Evolutionary conservation across 35 echinoderm and acorn worm genomes (phyloP), one percentile per base, ranked within the genome.

Genomic region (Nesometra sesokonis): DNA sequence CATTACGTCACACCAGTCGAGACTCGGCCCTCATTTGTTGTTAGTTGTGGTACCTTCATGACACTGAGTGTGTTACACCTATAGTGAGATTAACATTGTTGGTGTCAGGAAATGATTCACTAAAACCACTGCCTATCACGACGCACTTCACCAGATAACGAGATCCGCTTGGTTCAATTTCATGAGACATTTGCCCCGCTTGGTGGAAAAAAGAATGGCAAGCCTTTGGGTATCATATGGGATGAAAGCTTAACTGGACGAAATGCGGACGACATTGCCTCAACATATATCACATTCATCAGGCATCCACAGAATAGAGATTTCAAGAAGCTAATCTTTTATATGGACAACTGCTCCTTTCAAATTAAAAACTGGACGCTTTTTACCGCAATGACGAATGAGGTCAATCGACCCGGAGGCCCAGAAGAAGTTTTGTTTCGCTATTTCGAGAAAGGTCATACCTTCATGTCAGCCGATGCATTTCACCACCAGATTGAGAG

Each of bases 361-460:
- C 85, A 86, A 47, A 86, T 78, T 31, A 86, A 86, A 35, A 86
- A 86, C 36, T 86, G 85, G 85, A 86, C 85, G 30, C 15, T 86
- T 35, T 86, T 21, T 29, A 86, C 85, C 3, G 32, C 35, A 5
- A 31, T 88, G 34, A 35, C 47, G 13, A n/a, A 29, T 40, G 39
- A 80, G 35, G 86, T 88, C 3, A 88, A 88, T 17, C 5, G 30
- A 32, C 0, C 0, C 0, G 86, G 78, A 30, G 77, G 77, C 1
- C 86, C 77, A 8, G 38, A 88, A 27, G 79, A 80, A 40, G 33
- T 77, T 33, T 40, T 52, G 0, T 33, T 88, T 43, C 79, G 79
- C 3, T 88, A 88, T 47, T 52, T 88, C 33, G 86, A 88, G 33
- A 81, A 38, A 87, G 86, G 78, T 5, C 86, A 88, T 32, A 81